Conservation (phyloP, 2,113 vertebrate genomes). For the Anser cygnoides region DNA sequence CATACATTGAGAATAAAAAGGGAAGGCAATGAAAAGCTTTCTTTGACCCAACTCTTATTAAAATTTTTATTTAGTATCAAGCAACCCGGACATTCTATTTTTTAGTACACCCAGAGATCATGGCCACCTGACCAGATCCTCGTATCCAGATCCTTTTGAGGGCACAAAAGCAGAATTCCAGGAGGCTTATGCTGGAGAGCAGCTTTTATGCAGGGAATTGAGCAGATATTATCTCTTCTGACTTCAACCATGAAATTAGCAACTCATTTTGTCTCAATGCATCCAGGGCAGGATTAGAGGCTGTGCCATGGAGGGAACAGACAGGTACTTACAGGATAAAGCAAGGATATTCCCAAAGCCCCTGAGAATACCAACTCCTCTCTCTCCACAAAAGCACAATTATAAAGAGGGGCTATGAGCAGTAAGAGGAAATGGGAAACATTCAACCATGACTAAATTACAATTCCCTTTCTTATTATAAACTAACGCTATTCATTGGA, state of each 20-base stretch:
- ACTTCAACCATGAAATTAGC: slow-evolving; percentile 77
- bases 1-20: background rate
- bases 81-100: background rate
- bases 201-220: slow-evolving; percentile 56
- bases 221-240: slow-evolving; percentile 69
- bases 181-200: slow-evolving; percentile 42
- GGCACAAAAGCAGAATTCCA: slow-evolving; percentile 56
- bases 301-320: slow-evolving; percentile 41
- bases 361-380: slow-evolving; percentile 52
- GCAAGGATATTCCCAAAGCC: slow-evolving; percentile 57
- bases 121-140: background rate
- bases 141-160: background rate
- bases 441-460: slow-evolving; percentile 72
- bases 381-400: slow-evolving; percentile 47
- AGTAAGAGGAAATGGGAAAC: slow-evolving; percentile 58
- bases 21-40: background rate
- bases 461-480: slow-evolving; percentile 26
- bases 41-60: background rate
- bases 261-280: slow-evolving; percentile 54
- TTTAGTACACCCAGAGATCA: background rate
- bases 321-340: slow-evolving; percentile 63
- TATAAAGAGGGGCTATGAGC: slow-evolving; percentile 12
- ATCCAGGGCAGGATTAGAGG: slow-evolving; percentile 53
- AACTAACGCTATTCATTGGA: slow-evolving; percentile 34
- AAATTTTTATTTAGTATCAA: background rate